Base-by-base conservation (phyloP, 2,888 invertebrate species). In the Marronus borbonicus region DNA sequence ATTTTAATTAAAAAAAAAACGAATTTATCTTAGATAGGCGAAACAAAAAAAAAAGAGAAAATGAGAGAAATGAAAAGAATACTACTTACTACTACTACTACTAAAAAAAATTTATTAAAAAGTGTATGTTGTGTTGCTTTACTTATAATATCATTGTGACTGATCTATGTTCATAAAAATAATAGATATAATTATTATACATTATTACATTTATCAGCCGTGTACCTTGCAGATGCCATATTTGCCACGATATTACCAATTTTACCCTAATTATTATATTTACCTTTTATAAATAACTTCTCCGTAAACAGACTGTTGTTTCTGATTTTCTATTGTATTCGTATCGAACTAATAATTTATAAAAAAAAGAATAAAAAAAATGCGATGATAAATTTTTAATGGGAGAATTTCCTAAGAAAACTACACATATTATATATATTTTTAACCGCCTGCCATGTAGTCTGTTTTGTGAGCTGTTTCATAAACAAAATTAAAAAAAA, bases 1-100 rank as follows among this genome's bases (percentile, higher is more conserved):
- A 88, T 88, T 88, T 88, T 87, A 88, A 88, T 86, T 87, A 86
- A 82, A 82, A 85, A 44, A 87, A 87, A 86, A 89, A 88, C 89
- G 89, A 89, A 89, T 89, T 89, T 89, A 89, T 88, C 88, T 88
- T 89, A 89, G 88, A 88, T 89, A 89, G 88, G 88, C 84, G 83
- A 62, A 28, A 62, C 44, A 8, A 44, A 44, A 44, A 44, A 84
- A 84, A 84, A 86, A 80, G 39, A 62, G 62, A 62, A 62, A 62
- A 24, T 3, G 24, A 62, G 62, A 81, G 84, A 85, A 85, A 80
- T 81, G 77, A 66, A 58, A 78, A 78, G 64, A 77, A 64, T 50
- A 79, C 55, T 58, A 58, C 55, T 58, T 20, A 75, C 44, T 44
- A 44, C 44, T 44, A 44, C 44, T 44, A 77, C 66, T 66, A 66